phyloP scores from a whole-genome alignment of 1,140 invertebrate genomes.

The Chelonus insularis region DNA sequence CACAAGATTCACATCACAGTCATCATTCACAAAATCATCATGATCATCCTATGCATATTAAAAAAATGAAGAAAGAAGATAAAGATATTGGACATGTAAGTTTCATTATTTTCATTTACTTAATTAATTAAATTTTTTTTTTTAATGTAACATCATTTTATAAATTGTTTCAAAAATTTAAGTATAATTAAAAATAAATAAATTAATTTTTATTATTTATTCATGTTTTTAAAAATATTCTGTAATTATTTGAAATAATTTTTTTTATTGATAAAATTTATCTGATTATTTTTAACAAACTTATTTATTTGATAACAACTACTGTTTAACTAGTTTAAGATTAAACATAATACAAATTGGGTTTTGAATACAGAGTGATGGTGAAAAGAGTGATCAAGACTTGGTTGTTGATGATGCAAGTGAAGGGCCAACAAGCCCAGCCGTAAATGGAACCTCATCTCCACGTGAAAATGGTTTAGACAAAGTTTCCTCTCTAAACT shows the following conservation, averaged over 20 bases:
- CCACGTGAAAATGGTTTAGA: constrained; percentile 80
- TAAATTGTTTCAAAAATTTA: too few species aligned
- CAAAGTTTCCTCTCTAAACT: constrained; percentile 58
- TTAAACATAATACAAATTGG: too few species aligned
- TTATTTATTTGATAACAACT: too few species aligned
- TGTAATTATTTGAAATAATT: too few species aligned
- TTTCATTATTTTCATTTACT: constrained; percentile 17
- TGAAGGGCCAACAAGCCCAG: constrained; percentile 65
- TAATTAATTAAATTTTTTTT: neutral
- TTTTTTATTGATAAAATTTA: too few species aligned
- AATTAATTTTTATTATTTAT: too few species aligned
- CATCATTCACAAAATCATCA: constrained; percentile 58
- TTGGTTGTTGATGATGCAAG: constrained; percentile 94
- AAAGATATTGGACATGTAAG: constrained; percentile 57
- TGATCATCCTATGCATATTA: constrained; percentile 56
- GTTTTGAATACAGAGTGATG: constrained; percentile 96
- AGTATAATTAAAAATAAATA: too few species aligned
- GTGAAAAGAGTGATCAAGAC: constrained; percentile 96
- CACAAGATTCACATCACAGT: constrained; percentile 59
- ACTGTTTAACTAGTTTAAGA: too few species aligned
- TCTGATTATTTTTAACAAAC: too few species aligned
- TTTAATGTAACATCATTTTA: too few species aligned
- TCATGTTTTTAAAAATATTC: too few species aligned
- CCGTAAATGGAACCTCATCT: constrained; percentile 70
- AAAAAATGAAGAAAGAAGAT: constrained; percentile 59